Evolutionary conservation across 2,888 invertebrate species (phyloP), one percentile per base, ranked within the genome.

Genomic region (Aspidapion aeneum): DNA sequence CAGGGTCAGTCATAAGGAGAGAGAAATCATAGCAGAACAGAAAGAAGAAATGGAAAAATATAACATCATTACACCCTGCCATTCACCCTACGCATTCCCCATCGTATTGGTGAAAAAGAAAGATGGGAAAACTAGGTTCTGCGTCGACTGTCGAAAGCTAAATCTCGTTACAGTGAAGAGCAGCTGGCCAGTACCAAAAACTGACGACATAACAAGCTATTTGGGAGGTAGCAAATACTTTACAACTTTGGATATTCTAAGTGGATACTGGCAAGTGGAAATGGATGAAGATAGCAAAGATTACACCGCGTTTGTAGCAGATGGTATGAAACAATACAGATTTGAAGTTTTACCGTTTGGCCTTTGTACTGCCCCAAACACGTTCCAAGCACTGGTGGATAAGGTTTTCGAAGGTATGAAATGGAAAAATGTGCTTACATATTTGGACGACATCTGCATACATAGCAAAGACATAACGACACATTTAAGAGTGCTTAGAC

Each of bases 261-360:
- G 35, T 12, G 12, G 35, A 35, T 35, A 35, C 12, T 35, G 35
- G 35, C 35, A 35, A 35, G 12, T 35, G 12, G 35, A 35, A 35
- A 35, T 35, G 35, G 35, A 35, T 12, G 35, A 35, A 35, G 35
- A 12, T 7, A 35, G 35, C 35, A 35, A 35, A 35, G 35, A 35
- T 35, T 35, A 35, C 35, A 35, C 35, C 12, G 35, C 35, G 3
- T 35, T 35, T 12, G 35, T 35, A 3, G 35, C 35, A 35, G 35
- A 35, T 3, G 35, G 35, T 12, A 7, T 35, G 35, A 35, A 35
- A 12, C 63, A 67, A 52, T 72, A 64, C 48, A 65, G 69, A 60
- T 73, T 70, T 50, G 67, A 69, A n/a, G 65, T 65, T 21, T 51
- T 73, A 50, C 63, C 65, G 21, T 72, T 72, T 58, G 73, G 71